Conservation (phyloP, 1,140 invertebrate genomes). For the Dendroctonus ponderosae region DNA sequence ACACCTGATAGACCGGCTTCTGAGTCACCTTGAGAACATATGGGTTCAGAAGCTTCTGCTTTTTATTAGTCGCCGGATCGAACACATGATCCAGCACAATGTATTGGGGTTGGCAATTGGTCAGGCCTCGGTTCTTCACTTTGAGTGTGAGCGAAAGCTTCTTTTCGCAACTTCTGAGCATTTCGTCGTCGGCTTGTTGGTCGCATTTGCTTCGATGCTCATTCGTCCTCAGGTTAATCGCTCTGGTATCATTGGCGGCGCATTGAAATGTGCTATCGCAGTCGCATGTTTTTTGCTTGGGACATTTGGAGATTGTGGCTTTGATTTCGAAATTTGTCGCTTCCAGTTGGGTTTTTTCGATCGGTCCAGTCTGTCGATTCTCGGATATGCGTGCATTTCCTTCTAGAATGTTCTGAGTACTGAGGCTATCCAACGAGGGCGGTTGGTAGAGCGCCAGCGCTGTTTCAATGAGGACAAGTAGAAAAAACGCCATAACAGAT, state of each 20-base stretch:
- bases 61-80: conserved; percentile 48
- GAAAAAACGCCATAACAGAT: too few relatives aligned
- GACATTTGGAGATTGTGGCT: conserved; percentile 42
- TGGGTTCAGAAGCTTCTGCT: conserved; percentile 50
- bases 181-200: conserved; percentile 25
- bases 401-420: too few relatives aligned
- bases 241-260: neutral
- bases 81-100: conserved; percentile 53
- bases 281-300: conserved; percentile 18
- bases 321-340: conserved; percentile 45
- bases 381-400: too few relatives aligned
- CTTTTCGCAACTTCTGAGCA: conserved; percentile 39
- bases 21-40: conserved; percentile 54
- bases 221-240: conserved; percentile 4
- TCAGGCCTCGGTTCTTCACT: conserved; percentile 42
- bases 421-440: too few relatives aligned
- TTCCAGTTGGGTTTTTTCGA: conserved; percentile 7
- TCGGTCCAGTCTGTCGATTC: too few relatives aligned
- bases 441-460: too few relatives aligned
- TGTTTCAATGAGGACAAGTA: too few relatives aligned
- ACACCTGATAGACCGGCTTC: conserved; percentile 49
- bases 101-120: conserved; percentile 50
- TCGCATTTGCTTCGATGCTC: conserved; percentile 20
- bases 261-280: conserved; percentile 13
- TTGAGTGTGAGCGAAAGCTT: conserved; percentile 46